These are phyloP conservation scores for Notarius lentiginosus DNA, from an alignment of 2,113 vertebrate genomes.

Conservation along the genomic window DNA sequence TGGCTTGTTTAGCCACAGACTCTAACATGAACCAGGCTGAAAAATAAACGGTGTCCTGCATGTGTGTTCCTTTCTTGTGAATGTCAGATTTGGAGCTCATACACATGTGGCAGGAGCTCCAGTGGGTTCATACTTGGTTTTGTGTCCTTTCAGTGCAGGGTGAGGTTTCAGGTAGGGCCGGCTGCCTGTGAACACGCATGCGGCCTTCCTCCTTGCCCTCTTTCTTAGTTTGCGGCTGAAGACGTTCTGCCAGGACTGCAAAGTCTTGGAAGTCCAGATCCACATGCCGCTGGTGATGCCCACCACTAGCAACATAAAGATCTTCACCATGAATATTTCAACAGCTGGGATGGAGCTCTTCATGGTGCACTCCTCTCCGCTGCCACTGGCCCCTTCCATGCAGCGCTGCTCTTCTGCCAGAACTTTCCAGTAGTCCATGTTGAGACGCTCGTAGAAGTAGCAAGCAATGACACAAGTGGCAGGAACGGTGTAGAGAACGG, in stretches of 20 bases:
- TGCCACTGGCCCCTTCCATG: constrained; percentile 61
- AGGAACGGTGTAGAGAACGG: constrained; percentile 91
- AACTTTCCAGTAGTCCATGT: constrained; percentile 90
- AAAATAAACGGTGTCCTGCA: constrained; percentile 17
- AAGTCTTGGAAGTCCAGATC: constrained; percentile 98
- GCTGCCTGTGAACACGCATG: constrained; percentile 80
- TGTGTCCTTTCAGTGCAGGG: constrained; percentile 82
- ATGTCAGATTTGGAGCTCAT: constrained; percentile 65
- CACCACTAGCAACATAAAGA: constrained; percentile 94
- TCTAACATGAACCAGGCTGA: not conserved
- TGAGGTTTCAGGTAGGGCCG: constrained; percentile 90
- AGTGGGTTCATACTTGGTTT: constrained; percentile 82
- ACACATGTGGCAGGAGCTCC: constrained; percentile 86
- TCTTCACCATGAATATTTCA: constrained; percentile 97
- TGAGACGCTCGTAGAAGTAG: constrained; percentile 93
- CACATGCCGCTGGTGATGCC: constrained; percentile 97
- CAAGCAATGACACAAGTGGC: constrained; percentile 97
- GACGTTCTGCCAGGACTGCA: constrained; percentile 95
- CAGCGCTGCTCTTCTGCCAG: constrained; percentile 82
- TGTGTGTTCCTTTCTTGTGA: constrained; percentile 43
- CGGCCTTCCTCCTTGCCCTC: constrained; percentile 84
- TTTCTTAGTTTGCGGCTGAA: constrained; percentile 86
- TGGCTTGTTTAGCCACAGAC: constrained; percentile 11
- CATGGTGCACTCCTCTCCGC: constrained; percentile 85
- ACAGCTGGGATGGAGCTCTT: constrained; percentile 87